Evolutionary conservation across 2,113 vertebrate species (phyloP).

Genomic region (Crotophaga sulcirostris): DNA sequence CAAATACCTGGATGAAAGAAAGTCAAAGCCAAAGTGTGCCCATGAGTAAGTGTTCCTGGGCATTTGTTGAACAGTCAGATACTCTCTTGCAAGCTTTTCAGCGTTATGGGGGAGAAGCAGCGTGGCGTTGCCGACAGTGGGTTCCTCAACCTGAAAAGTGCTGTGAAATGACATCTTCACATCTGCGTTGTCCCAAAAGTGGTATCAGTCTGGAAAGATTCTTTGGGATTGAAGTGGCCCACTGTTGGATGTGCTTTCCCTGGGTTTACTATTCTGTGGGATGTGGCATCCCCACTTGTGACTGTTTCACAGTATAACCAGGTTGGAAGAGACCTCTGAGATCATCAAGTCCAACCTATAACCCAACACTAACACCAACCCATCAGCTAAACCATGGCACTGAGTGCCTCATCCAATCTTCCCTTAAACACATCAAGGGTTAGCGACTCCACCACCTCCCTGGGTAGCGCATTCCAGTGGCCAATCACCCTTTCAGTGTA

Average conservation of each 20-base stretch:
- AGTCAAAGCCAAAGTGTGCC: not conserved
- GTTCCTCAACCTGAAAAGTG: not conserved
- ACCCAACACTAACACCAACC: too few relatives aligned
- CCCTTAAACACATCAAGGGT: too few relatives aligned
- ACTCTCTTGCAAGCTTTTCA: not conserved
- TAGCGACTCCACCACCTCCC: too few relatives aligned
- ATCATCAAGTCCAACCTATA: too few relatives aligned
- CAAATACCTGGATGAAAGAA: conserved; percentile 33
- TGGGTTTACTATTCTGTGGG: accelerated
- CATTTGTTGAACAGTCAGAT: not conserved
- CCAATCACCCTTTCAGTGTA: too few relatives aligned
- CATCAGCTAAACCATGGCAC: too few relatives aligned
- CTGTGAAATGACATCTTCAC: not conserved
- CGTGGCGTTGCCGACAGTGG: accelerated
- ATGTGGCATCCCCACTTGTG: not conserved
- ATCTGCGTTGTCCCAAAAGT: not conserved
- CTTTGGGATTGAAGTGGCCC: accelerated
- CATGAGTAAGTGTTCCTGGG: not conserved
- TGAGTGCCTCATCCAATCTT: too few relatives aligned
- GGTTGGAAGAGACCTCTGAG: too few relatives aligned
- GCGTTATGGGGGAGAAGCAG: not conserved
- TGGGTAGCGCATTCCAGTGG: too few relatives aligned
- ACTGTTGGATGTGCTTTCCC: not conserved
- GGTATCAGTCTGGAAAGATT: not conserved
- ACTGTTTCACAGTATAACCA: too few relatives aligned